These are phyloP conservation scores for Tinea semifulvella DNA, from an alignment of 2,888 invertebrate species.

Conservation along the genomic window DNA sequence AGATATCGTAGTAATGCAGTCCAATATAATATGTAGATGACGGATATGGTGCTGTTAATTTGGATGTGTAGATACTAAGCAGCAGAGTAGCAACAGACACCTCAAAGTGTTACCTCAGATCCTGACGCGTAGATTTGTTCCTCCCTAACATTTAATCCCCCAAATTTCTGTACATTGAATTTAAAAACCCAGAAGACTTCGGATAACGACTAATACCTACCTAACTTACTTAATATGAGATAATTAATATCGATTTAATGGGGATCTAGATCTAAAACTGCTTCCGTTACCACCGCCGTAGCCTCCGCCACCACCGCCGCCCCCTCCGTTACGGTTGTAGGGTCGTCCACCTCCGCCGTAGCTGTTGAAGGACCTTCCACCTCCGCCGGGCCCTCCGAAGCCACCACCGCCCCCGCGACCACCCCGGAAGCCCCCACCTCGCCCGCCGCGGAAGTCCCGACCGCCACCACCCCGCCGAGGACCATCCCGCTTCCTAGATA, in stretches of 20 bases:
- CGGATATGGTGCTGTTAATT: conserved; percentile 7
- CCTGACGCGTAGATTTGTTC: conserved; percentile 37
- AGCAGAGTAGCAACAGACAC: conserved; percentile 7
- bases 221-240: conserved; percentile 44
- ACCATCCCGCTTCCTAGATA: conserved; percentile 82
- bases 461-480: conserved; percentile 71
- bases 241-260: conserved; percentile 56
- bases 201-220: conserved; percentile 65
- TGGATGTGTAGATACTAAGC: conserved; percentile 9
- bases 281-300: conserved; percentile 51
- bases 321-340: conserved; percentile 61
- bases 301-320: conserved; percentile 48
- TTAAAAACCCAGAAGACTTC: conserved; percentile 64
- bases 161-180: conserved; percentile 55
- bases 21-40: not conserved
- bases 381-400: conserved; percentile 49
- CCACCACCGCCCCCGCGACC: conserved; percentile 46
- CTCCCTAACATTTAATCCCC: conserved; percentile 50
- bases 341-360: conserved; percentile 64
- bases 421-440: conserved; percentile 52
- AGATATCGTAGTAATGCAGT: too few species aligned
- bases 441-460: conserved; percentile 60
- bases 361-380: conserved; percentile 57
- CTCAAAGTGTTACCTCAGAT: conserved; percentile 10
- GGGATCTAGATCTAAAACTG: conserved; percentile 64